Percentiles rank a stretch among this genome's conserved stretches.
phyloP scores from a whole-genome alignment of 2,888 invertebrate genomes.

The Eilema griseolum region DNA sequence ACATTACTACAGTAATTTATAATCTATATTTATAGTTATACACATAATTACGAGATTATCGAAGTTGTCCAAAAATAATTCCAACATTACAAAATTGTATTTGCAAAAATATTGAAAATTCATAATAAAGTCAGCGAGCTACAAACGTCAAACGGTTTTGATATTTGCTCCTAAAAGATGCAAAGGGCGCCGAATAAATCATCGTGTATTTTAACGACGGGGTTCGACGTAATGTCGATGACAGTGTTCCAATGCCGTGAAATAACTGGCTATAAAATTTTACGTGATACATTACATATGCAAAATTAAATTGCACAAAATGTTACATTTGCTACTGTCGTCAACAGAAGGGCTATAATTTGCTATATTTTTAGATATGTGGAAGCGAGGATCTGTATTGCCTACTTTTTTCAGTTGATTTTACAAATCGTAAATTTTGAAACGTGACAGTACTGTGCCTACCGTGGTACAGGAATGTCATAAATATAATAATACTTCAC shows the following conservation, averaged over 20 bases:
- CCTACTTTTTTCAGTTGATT: not conserved
- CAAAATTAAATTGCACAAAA: slow-evolving; percentile 45
- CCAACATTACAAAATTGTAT: not conserved
- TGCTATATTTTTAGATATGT: not conserved
- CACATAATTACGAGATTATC: no score
- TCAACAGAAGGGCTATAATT: slow-evolving; percentile 5
- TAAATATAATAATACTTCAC: no score
- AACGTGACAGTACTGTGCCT: no score
- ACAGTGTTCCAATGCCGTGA: slow-evolving; percentile 49
- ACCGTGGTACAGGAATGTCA: no score
- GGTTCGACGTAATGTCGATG: slow-evolving; percentile 44
- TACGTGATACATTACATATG: slow-evolving; percentile 39
- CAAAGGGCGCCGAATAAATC: slow-evolving; percentile 45
- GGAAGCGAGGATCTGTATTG: not conserved
- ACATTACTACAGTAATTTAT: no score
- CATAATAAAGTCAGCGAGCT: not conserved
- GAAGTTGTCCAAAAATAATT: not conserved
- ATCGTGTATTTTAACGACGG: slow-evolving; percentile 53
- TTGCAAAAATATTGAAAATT: not conserved
- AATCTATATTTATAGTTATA: no score
- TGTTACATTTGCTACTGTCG: slow-evolving; percentile 13
- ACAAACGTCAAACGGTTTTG: slow-evolving; percentile 23
- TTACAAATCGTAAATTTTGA: not conserved
- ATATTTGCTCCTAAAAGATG: slow-evolving; percentile 26
- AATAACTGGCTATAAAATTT: slow-evolving; percentile 54